Conservation (phyloP, 2,797 vertebrate species). For the Semotilus atromaculatus region DNA sequence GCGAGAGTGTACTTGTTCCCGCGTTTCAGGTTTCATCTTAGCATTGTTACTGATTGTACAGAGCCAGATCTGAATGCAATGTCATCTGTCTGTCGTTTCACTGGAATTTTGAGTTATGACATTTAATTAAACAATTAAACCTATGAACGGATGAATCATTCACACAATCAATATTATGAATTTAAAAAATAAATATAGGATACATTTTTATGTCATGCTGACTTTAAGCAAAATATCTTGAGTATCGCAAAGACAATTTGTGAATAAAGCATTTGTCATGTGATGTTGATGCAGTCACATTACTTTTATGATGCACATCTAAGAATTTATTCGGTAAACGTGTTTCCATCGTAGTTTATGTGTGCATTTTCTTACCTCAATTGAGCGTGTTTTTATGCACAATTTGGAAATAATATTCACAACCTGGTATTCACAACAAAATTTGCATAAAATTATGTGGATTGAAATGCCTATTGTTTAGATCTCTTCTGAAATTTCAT, state of each 20-base stretch:
- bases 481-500: background rate
- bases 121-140: no score
- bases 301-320: background rate
- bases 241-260: background rate
- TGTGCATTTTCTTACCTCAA: background rate
- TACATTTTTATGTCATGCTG: background rate
- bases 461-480: constrained; percentile 10
- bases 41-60: background rate
- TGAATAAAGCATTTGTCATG: background rate
- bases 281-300: background rate
- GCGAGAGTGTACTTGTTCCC: background rate
- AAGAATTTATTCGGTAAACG: background rate
- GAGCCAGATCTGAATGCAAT: constrained; percentile 5
- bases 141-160: background rate
- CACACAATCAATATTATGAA: background rate
- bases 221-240: background rate
- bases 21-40: no score
- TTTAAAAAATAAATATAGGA: background rate
- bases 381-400: background rate
- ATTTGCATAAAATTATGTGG: background rate
- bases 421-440: background rate
- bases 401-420: background rate
- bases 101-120: background rate
- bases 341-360: background rate
- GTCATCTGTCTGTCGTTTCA: background rate